phyloP scores from a whole-genome alignment of 2,888 invertebrate species.

The Melieria crassipennis region DNA sequence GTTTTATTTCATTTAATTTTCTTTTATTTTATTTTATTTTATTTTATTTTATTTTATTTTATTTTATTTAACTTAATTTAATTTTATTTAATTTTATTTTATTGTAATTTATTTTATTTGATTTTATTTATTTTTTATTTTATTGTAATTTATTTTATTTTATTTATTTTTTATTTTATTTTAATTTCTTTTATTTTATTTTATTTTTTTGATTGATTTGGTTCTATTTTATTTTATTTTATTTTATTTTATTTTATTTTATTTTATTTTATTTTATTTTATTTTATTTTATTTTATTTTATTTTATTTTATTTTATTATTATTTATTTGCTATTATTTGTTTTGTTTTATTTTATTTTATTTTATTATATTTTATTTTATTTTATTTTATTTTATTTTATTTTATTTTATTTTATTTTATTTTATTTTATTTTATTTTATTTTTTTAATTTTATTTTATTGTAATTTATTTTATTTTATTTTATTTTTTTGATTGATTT shows the following conservation, averaged over 20 bases:
- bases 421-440: neutral
- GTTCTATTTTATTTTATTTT: too few species aligned
- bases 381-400: neutral
- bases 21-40: too few species aligned
- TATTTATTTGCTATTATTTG: too few species aligned
- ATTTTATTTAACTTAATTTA: neutral
- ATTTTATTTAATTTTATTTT: neutral
- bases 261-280: neutral
- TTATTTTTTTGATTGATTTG: too few species aligned
- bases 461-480: too few species aligned
- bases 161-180: too few species aligned
- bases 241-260: neutral
- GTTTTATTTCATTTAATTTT: too few species aligned
- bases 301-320: slow-evolving; percentile 8
- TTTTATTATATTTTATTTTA: neutral
- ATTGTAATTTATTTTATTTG: neutral
- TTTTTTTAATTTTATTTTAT: neutral
- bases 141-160: too few species aligned
- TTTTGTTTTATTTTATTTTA: neutral
- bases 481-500: too few species aligned
- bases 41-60: slow-evolving; percentile 14
- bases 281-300: neutral
- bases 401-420: neutral
- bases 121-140: too few species aligned
- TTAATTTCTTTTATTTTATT: too few species aligned